These are phyloP conservation scores for Scolopax bukidnonensis DNA, from an alignment of 2,797 vertebrate genomes.

Conservation along the genomic window DNA sequence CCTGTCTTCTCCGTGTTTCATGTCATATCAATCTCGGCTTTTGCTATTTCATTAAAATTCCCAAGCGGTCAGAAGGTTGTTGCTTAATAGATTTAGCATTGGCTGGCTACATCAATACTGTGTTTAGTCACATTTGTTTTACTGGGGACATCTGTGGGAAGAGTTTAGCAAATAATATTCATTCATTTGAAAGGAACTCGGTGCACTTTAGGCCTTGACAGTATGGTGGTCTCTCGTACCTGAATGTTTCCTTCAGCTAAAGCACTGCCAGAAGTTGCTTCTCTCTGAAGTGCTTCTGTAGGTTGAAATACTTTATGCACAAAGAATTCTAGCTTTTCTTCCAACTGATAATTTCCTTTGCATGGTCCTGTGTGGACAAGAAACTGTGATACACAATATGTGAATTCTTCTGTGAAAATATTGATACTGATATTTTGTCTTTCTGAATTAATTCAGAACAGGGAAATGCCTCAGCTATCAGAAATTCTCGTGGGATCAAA, in stretches of 20 bases:
- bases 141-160: conserved; percentile 49
- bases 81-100: conserved; percentile 72
- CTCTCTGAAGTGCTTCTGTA: background rate
- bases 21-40: conserved; percentile 68
- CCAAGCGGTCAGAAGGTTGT: conserved; percentile 64
- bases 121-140: conserved; percentile 71
- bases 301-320: background rate
- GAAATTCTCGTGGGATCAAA: background rate
- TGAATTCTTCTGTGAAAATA: background rate
- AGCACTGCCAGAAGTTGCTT: background rate
- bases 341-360: background rate
- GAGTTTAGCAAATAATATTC: conserved; percentile 53
- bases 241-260: background rate
- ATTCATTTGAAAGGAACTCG: conserved; percentile 29
- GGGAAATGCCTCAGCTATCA: background rate
- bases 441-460: background rate
- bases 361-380: accelerated
- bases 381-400: background rate
- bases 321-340: background rate
- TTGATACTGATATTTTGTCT: background rate
- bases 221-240: background rate
- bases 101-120: conserved; percentile 58
- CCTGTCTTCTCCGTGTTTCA: conserved; percentile 51
- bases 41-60: conserved; percentile 74
- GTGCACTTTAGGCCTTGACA: conserved; percentile 57